A percentile compares a stretch with the other conserved stretches of the same genome.
phyloP scores from a whole-genome alignment of 2,888 invertebrate genomes.

The Adineta ricciae region DNA sequence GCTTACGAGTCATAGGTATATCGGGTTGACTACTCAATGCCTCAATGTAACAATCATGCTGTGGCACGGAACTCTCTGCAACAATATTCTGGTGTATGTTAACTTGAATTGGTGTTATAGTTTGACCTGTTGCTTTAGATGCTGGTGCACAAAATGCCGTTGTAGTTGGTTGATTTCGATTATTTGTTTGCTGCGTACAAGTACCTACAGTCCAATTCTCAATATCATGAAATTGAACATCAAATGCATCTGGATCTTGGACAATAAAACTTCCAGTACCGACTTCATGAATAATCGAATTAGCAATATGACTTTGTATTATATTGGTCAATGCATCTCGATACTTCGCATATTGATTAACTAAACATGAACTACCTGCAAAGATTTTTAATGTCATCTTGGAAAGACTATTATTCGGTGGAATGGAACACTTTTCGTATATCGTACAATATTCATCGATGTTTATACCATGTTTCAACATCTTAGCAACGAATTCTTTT shows the following conservation, averaged over 20 bases:
- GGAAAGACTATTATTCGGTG: neutral
- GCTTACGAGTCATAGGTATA: too few species aligned
- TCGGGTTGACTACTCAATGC: neutral
- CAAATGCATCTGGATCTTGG: neutral
- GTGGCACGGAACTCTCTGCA: neutral
- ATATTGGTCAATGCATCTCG: accelerated
- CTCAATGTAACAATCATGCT: neutral
- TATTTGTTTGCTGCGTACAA: neutral
- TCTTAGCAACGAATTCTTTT: neutral
- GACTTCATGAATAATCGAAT: neutral
- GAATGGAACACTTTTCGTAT: neutral
- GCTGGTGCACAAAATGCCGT: neutral
- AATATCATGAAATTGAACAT: neutral
- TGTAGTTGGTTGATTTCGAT: neutral
- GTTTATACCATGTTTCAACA: neutral
- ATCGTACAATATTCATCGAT: neutral
- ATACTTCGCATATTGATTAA: neutral
- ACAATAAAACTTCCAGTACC: neutral
- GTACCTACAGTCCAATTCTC: neutral
- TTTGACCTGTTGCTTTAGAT: neutral
- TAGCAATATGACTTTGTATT: neutral
- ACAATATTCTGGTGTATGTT: neutral
- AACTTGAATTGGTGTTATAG: neutral
- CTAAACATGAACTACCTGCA: neutral
- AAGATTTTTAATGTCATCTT: neutral